A percentile compares a stretch with the other conserved stretches of the same genome.
phyloP scores from a whole-genome alignment of 2,797 vertebrate species.

The Clarias fuscus region DNA sequence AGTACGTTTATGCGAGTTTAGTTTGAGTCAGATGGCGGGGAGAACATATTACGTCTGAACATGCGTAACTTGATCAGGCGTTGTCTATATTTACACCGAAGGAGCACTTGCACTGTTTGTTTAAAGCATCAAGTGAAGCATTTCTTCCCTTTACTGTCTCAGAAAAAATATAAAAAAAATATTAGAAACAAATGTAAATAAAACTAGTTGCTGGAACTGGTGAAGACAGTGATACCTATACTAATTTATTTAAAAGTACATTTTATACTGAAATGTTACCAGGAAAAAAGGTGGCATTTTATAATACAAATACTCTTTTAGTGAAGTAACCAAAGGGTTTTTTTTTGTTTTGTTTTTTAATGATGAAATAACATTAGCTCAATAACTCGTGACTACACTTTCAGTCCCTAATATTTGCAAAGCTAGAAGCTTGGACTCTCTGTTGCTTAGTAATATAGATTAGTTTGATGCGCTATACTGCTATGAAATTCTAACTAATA shows the following conservation, averaged over 20 bases:
- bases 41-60: constrained; percentile 12
- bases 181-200: not conserved
- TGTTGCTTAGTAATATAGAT: not conserved
- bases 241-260: too few relatives aligned
- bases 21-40: constrained; percentile 1
- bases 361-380: not conserved
- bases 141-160: not conserved
- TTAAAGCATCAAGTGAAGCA: not conserved
- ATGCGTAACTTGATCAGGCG: constrained; percentile 26
- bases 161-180: not conserved
- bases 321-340: not conserved
- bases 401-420: not conserved
- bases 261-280: not conserved
- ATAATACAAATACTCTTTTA: not conserved
- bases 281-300: not conserved
- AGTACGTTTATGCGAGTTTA: not conserved
- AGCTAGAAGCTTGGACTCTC: not conserved
- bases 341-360: not conserved
- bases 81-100: constrained; percentile 24
- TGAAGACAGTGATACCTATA: not conserved
- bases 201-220: not conserved
- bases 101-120: not conserved
- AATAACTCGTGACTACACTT: not conserved
- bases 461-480: not conserved
- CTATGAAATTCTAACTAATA: not conserved